Evolutionary conservation across 92 coral and sea anemone genomes (phyloP), one percentile per base, ranked within the genome.

Genomic region (Pocillopora grandis): DNA sequence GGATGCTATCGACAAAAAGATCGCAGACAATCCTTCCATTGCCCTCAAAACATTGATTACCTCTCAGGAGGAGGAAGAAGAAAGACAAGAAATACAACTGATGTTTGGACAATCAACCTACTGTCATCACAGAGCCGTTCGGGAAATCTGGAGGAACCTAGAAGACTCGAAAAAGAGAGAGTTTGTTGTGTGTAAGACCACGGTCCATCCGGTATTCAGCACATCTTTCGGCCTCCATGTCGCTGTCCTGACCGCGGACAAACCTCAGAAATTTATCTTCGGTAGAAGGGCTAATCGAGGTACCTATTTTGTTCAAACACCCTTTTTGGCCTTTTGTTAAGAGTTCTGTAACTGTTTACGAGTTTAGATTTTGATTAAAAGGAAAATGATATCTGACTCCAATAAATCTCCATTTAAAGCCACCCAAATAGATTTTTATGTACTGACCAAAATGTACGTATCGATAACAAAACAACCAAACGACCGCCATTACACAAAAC

Each of bases 181-280:
- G 80, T 19, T 89, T 13, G 93, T 97, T 11, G 89, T 95, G 21
- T 97, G 99, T 72, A 97, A 97, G 87, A 94, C 94, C 62, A 81
- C 85, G 12, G 98, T 97, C 7, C 94, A 97, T 62, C 98, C 95
- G 0, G 90, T 92, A 65, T 97, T 97, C 64, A 97, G 99, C 82
- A 97, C 99, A 15, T 97, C 99, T 17, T 97, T 97, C 92, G 99
- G 99, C 52, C 97, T 97, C 75, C 99, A 97, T 69, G 94, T 97
- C n/a, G 99, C 99, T 64, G 99, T 97, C n/a, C 81, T 97, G 49
- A 97, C 99, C 0, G 98, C 98, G 19, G 99, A 97, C 78, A 59
- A 82, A 16, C 99, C 99, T n/a, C 92, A 76, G 60, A 92, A 88
- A 89, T 97, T 97, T 67, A 88, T 97, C 36, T 97, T 97, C 79